Evolutionary conservation across 2,113 vertebrate genomes (phyloP).

Genomic region (Oplegnathus fasciatus): DNA sequence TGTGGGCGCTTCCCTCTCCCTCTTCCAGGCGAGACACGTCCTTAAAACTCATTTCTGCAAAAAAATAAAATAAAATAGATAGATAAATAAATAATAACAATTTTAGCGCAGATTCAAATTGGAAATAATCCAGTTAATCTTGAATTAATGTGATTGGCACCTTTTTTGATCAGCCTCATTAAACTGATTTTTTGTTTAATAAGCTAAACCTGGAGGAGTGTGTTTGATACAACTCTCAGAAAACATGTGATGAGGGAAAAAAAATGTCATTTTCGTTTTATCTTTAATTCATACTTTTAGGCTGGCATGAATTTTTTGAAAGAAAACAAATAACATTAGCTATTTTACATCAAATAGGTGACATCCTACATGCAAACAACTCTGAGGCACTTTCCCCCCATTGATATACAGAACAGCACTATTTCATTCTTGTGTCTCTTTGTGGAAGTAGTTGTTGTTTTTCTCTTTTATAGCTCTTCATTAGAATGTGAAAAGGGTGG

Average conservation of each 20-base stretch:
- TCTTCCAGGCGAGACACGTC: conserved; percentile 60
- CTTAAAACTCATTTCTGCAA: conserved; percentile 53
- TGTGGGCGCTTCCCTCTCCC: conserved; percentile 70
- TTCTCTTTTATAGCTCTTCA: conserved; percentile 94
- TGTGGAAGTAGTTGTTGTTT: conserved; percentile 86
- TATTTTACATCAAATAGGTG: conserved; percentile 47
- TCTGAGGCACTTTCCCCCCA: conserved; percentile 51
- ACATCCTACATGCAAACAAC: conserved; percentile 60
- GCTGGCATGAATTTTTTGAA: not conserved
- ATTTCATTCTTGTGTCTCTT: conserved; percentile 88
- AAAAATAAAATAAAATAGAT: not conserved
- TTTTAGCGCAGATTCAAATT: conserved; percentile 11
- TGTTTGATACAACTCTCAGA: not conserved
- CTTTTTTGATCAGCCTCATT: not conserved
- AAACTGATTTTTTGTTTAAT: not conserved
- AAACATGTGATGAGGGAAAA: not conserved
- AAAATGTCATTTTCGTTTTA: not conserved
- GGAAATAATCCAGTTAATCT: not conserved
- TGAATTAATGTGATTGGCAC: not conserved
- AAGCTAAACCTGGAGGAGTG: not conserved
- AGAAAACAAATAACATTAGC: conserved; percentile 46
- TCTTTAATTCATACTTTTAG: not conserved
- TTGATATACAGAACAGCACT: conserved; percentile 77
- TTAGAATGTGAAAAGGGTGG: conserved; percentile 97
- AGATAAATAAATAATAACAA: not conserved